Base-by-base conservation (phyloP, 2,888 invertebrate species). In the Caenorhabditis doughertyi region DNA sequence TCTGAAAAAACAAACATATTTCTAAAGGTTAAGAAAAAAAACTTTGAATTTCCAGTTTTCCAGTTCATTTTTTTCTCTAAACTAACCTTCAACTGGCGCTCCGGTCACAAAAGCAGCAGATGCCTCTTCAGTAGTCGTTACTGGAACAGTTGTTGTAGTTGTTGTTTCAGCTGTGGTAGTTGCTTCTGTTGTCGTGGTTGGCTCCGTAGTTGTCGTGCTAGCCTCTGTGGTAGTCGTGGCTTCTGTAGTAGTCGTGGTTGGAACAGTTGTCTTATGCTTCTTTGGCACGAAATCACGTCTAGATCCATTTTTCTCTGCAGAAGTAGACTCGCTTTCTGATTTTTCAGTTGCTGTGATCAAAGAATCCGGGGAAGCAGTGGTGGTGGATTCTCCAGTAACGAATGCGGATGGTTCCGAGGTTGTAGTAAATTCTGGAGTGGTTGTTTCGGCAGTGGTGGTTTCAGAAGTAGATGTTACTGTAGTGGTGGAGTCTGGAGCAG, bases 61-160 rank as follows among this genome's bases (percentile, higher is more conserved):
- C 11, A 9, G 7, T 32, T 2, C 16, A 16, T 4, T 53, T 21
- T 35, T 21, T 13, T 29, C 3, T 35, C 13, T 13, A 18, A 11
- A 51, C 58, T 53, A 35, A 68, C 76, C 81, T 42, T 81, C 81
- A 35, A 76, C 56, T 39, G 81, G 74, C 5, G 81, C 71, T 3
- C 53, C 81, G 25, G 81, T 81, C 0, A 81, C 71, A 51, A 81
- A 81, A 7, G 76, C 58, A 0, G 64, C 44, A 23, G 72, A 56
- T 4, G 35, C 13, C 29, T 68, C 67, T 73, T 56, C 67, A 0
- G 51, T 60, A 42, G 74, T 55, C 2, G 70, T 62, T 39, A 13
- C 53, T 13, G 73, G 42, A 21, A 68, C 53, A 4, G 47, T 53
- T 18, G 67, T 67, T 0, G 72, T 65, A 0, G 73, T 55, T 18